A percentile compares a stretch with the other conserved stretches of the same genome.
phyloP scores from a whole-genome alignment of 2,113 vertebrate genomes.

The Etheostoma spectabile region DNA sequence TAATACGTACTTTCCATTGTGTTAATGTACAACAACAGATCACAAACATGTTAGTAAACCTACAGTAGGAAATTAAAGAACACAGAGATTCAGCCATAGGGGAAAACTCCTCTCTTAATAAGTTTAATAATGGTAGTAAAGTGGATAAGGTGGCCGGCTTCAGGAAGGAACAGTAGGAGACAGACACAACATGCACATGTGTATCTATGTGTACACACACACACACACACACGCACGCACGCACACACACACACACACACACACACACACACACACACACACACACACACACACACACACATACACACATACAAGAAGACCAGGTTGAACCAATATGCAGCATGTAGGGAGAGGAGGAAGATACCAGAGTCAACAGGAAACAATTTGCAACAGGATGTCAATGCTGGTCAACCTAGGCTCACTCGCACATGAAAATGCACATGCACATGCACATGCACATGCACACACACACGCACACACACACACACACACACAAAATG shows the following conservation, averaged over 20 bases:
- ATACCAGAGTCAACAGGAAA: conserved; percentile 76
- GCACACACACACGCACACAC: neutral
- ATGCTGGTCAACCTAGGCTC: conserved; percentile 44
- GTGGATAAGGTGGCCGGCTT: conserved; percentile 52
- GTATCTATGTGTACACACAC: conserved; percentile 11
- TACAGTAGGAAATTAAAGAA: conserved; percentile 51
- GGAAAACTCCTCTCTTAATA: conserved; percentile 48
- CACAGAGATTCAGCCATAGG: conserved; percentile 30
- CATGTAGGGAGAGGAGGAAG: conserved; percentile 47
- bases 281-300: conserved; percentile 8
- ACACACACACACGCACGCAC: conserved; percentile 1
- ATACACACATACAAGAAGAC: conserved; percentile 7
- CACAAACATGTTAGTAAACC: conserved; percentile 32
- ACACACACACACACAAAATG: conserved; percentile 31
- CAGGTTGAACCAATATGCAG: conserved; percentile 16
- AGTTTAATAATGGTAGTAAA: conserved; percentile 70
- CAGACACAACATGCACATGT: conserved; percentile 42
- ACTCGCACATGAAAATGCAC: conserved; percentile 27
- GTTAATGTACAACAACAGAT: neutral
- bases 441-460: conserved; percentile 28
- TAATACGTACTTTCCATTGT: neutral
- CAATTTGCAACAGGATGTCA: conserved; percentile 76
- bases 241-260: neutral
- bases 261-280: neutral
- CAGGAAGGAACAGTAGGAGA: conserved; percentile 69